Evolutionary conservation across 2,113 vertebrate species (phyloP).

Genomic region (Aramus guarauna): DNA sequence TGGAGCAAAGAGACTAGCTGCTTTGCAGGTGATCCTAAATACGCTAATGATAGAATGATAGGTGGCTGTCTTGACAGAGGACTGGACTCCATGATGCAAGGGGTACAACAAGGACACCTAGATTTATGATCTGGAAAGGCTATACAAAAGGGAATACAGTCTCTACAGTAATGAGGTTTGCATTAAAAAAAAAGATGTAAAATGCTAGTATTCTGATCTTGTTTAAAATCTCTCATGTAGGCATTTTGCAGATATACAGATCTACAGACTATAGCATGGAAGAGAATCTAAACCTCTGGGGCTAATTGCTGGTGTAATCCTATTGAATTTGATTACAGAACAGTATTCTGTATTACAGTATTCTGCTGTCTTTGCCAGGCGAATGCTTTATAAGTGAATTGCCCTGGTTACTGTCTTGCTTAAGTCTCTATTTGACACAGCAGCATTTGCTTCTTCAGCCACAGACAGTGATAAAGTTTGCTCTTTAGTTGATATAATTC

Average conservation of each 20-base stretch:
- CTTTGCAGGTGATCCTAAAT: background rate
- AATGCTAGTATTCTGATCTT: background rate
- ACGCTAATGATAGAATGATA: background rate
- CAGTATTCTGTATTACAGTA: too few relatives aligned
- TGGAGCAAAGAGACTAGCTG: background rate
- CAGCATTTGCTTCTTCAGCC: background rate
- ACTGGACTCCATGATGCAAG: background rate
- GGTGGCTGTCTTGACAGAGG: background rate
- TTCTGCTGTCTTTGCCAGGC: background rate
- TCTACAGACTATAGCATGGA: background rate
- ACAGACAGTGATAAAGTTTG: background rate
- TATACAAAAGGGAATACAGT: background rate
- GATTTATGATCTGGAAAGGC: background rate
- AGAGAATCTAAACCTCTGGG: background rate
- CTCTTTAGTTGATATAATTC: background rate
- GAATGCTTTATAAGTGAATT: background rate
- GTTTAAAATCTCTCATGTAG: background rate
- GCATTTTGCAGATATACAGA: background rate
- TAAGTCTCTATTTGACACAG: background rate
- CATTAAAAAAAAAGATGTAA: background rate
- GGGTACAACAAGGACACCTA: rapidly evolving
- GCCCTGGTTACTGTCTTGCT: background rate
- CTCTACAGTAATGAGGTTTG: background rate
- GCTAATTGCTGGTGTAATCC: background rate
- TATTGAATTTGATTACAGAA: background rate